phyloP scores from a whole-genome alignment of 1,140 invertebrate genomes.

The Oscheius sp. region DNA sequence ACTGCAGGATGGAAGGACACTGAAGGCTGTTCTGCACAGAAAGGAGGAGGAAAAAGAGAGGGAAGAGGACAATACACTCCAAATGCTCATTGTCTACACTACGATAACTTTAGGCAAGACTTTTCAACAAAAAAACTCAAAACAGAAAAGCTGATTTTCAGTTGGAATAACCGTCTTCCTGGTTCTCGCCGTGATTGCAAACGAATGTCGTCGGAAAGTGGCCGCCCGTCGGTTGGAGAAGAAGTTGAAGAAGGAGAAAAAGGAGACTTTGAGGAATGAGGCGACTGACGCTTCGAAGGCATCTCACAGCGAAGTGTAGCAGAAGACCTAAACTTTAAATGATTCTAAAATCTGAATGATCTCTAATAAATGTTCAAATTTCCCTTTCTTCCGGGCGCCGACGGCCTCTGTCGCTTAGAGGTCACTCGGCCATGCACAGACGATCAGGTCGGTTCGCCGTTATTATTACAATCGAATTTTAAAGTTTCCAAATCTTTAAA shows the following conservation, averaged over 20 bases:
- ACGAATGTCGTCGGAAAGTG: no score
- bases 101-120: not conserved
- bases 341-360: not conserved
- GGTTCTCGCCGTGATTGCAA: no score
- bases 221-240: not conserved
- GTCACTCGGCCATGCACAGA: conserved; percentile 11
- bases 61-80: not conserved
- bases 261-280: not conserved
- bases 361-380: not conserved
- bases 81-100: not conserved
- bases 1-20: not conserved
- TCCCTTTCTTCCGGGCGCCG: not conserved
- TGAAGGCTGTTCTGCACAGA: not conserved
- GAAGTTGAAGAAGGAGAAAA: not conserved
- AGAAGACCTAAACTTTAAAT: not conserved
- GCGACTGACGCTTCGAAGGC: not conserved
- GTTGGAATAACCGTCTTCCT: no score
- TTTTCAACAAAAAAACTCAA: not conserved
- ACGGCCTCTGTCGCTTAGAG: not conserved
- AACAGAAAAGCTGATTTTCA: no score
- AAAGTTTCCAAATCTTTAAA: no score
- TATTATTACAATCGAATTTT: no score
- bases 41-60: not conserved
- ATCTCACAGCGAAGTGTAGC: not conserved
- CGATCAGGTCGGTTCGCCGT: conserved; percentile 1